phyloP scores from a whole-genome alignment of 2,113 vertebrate species.

The Elanus axillaris region DNA sequence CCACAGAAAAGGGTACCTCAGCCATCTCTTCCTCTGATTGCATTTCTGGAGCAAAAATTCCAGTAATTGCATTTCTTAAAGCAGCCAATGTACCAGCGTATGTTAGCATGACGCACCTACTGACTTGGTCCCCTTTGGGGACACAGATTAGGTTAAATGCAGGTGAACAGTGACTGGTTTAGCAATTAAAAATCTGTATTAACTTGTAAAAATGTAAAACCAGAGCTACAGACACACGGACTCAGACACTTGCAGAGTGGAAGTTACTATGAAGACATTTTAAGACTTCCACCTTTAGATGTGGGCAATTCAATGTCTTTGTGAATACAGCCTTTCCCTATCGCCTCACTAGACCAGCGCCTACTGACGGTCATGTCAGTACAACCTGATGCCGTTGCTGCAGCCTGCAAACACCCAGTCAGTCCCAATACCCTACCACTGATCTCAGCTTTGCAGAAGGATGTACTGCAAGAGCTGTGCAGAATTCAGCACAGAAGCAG shows the following conservation, averaged over 20 bases:
- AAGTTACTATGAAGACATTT: background rate
- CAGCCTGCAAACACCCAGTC: background rate
- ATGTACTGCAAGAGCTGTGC: fast-evolving
- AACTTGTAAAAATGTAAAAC: background rate
- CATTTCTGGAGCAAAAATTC: background rate
- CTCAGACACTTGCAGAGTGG: background rate
- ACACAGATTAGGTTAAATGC: background rate
- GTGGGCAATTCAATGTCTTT: no score
- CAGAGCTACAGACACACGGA: background rate
- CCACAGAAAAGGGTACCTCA: background rate
- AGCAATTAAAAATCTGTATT: background rate
- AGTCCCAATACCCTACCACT: background rate
- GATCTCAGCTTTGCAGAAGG: background rate
- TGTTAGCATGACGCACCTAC: background rate
- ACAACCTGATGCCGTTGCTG: fast-evolving
- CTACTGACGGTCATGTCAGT: fast-evolving
- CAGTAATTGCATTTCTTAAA: background rate
- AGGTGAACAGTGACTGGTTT: background rate
- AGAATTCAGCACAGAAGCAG: background rate
- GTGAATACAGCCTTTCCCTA: background rate
- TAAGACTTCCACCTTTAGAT: background rate
- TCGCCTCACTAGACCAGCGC: fast-evolving
- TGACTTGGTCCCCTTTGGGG: background rate
- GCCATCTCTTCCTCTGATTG: background rate
- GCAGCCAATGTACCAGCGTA: background rate